Percentiles rank a stretch among this genome's conserved stretches.
These are phyloP conservation scores for Ennomos quercinarius DNA, from an alignment of 2,888 invertebrate species.

Conservation along the genomic window DNA sequence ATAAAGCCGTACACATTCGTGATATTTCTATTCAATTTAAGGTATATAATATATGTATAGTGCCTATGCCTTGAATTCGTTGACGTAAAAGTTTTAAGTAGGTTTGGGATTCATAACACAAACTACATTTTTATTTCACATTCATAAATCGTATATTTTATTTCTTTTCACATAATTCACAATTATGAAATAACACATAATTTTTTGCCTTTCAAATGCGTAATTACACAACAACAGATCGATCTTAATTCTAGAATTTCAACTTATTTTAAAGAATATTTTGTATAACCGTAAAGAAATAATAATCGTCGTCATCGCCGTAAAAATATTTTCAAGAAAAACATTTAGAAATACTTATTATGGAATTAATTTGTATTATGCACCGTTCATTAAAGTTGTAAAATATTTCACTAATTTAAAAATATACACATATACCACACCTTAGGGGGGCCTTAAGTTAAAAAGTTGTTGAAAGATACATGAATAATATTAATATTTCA, in stretches of 20 bases:
- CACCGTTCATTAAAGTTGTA: conserved; percentile 12
- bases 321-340: conserved; percentile 1
- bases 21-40: too few species aligned
- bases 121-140: conserved; percentile 54
- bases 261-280: conserved; percentile 43
- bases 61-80: too few species aligned
- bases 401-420: conserved; percentile 24
- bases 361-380: conserved; percentile 21
- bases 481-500: conserved; percentile 3
- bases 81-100: too few species aligned
- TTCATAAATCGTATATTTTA: conserved; percentile 75
- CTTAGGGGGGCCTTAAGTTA: conserved; percentile 6
- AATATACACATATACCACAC: conserved; percentile 21
- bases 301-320: background rate
- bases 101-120: background rate
- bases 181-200: conserved; percentile 63
- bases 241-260: conserved; percentile 49
- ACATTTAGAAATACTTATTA: conserved; percentile 7
- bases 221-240: conserved; percentile 51
- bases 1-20: too few species aligned
- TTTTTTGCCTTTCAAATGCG: conserved; percentile 55
- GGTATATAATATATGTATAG: too few species aligned
- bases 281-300: conserved; percentile 44
- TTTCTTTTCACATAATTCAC: conserved; percentile 62
- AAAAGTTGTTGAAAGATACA: conserved; percentile 2